Evolutionary conservation across 2,113 vertebrate genomes (phyloP).

Genomic region (Neolamprologus sp.): DNA sequence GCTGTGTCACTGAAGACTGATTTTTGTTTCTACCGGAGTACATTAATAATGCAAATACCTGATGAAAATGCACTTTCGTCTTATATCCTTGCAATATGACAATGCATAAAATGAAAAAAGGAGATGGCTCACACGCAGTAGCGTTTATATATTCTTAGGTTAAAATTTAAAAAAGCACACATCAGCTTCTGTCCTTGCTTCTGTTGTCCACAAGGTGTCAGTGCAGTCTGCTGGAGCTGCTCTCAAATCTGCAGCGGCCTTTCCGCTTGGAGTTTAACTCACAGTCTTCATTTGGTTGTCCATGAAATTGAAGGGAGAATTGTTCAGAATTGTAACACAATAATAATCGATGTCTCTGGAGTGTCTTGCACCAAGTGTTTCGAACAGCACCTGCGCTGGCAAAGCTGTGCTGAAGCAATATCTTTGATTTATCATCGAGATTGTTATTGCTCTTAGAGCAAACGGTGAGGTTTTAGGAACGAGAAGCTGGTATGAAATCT

Average conservation of each 20-base stretch:
- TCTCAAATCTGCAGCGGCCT: background rate
- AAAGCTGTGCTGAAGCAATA: background rate
- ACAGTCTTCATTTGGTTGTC: background rate
- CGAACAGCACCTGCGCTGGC: background rate
- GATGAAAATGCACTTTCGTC: background rate
- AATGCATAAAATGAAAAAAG: background rate
- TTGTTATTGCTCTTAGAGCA: background rate
- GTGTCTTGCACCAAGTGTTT: background rate
- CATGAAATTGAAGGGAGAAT: background rate
- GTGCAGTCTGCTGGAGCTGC: background rate
- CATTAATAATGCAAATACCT: background rate
- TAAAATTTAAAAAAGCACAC: background rate
- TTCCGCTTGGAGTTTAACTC: background rate
- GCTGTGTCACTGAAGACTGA: background rate
- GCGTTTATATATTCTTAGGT: background rate
- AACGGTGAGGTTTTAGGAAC: background rate
- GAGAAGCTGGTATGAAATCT: background rate
- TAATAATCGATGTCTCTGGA: background rate
- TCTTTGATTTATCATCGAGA: background rate
- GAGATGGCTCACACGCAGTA: background rate
- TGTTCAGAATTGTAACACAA: background rate
- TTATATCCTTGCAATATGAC: background rate
- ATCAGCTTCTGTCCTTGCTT: background rate
- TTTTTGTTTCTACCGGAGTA: background rate
- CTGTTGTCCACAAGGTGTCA: conserved; percentile 60